A percentile compares a stretch with the other conserved stretches of the same genome.
These are phyloP conservation scores for Anser brachyrhynchus DNA, from an alignment of 2,113 vertebrate species.

Conservation along the genomic window DNA sequence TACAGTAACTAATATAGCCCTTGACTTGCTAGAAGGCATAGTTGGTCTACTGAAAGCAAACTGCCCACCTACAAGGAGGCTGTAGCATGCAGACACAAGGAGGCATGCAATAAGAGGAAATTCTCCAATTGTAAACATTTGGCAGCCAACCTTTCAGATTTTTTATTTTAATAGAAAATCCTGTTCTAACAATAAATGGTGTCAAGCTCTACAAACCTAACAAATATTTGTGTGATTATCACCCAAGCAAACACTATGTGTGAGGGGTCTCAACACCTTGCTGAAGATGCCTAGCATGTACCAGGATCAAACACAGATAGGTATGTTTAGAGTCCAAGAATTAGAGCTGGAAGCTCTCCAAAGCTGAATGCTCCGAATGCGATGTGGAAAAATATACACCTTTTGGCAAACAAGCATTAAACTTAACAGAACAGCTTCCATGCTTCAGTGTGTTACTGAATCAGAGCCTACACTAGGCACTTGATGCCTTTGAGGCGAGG, in stretches of 20 bases:
- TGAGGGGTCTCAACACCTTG: not conserved
- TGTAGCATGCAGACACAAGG: not conserved
- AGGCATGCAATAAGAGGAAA: not conserved
- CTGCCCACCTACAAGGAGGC: not conserved
- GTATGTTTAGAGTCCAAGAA: not conserved
- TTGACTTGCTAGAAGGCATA: not conserved
- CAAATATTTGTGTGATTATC: not conserved
- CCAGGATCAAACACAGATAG: not conserved
- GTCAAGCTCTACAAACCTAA: not conserved
- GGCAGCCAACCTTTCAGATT: not conserved
- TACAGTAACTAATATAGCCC: not conserved
- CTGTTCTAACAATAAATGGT: not conserved
- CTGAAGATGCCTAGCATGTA: not conserved
- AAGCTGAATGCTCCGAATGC: not conserved
- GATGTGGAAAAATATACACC: accelerated
- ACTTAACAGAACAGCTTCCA: not conserved
- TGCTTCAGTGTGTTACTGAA: not conserved
- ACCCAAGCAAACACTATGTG: not conserved
- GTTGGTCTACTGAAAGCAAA: not conserved
- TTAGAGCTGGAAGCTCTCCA: not conserved
- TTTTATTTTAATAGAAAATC: not conserved
- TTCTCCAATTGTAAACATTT: not conserved
- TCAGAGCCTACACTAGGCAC: not conserved
- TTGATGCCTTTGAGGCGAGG: not conserved
- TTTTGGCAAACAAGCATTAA: not conserved